Conservation (phyloP, 2,888 invertebrate species). For the Papilio protenor region DNA sequence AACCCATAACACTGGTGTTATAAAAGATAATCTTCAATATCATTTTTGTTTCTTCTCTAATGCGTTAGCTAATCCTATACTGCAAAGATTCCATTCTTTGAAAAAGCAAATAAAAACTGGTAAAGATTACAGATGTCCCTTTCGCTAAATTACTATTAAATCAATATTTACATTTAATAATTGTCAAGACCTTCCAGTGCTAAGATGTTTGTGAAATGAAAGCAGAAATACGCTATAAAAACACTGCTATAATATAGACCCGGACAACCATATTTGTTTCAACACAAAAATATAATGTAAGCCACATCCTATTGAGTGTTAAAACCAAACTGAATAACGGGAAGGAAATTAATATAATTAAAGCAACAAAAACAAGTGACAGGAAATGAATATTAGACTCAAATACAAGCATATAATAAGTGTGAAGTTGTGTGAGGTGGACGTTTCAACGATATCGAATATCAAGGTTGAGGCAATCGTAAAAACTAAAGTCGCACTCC, state of each 20-base stretch:
- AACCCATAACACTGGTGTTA: background rate
- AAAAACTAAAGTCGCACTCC: constrained; percentile 37
- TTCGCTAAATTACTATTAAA: no score
- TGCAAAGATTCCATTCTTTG: background rate
- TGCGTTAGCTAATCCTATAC: no score
- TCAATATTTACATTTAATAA: no score
- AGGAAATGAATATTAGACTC: constrained; percentile 25
- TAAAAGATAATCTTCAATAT: background rate
- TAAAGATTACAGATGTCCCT: no score
- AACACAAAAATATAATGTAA: background rate
- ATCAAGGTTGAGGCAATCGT: constrained; percentile 43
- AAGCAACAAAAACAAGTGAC: background rate
- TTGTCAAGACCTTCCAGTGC: no score
- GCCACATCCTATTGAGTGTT: background rate
- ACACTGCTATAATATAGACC: background rate
- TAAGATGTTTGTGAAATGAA: no score
- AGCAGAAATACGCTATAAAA: no score
- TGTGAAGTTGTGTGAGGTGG: constrained; percentile 26
- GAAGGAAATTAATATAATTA: constrained; percentile 19
- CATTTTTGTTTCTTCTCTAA: background rate
- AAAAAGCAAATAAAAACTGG: background rate
- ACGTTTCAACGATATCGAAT: constrained; percentile 40
- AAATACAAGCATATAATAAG: constrained; percentile 21
- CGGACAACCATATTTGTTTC: background rate
- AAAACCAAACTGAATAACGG: constrained; percentile 1